Evolutionary conservation across 2,797 vertebrate genomes (phyloP), one percentile per base, ranked within the genome.

Genomic region (Cyclura pinguis): DNA sequence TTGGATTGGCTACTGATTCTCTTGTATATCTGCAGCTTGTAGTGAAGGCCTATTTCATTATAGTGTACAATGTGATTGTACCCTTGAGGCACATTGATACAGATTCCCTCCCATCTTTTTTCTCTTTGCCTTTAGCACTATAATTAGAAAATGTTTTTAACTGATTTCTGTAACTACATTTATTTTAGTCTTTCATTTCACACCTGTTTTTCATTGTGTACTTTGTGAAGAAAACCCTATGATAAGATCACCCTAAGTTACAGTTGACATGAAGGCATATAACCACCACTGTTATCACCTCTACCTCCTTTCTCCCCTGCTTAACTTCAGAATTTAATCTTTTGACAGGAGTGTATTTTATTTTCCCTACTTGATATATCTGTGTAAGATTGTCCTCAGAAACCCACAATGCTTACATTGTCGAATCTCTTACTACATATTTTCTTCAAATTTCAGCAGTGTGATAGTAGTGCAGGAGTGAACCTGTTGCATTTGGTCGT

Each of bases 341-440:
- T 82, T 76, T 20, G 55, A 84, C 78, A 90, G 13, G 85, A 42
- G 80, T 72, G 20, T 90, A 59, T 90, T 83, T 89, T 84, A 84
- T 64, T 86, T 90, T 27, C 18, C 84, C 55, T 86, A 8, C 42
- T 35, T 64, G 32, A 86, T 52, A 16, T 20, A 35, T 38, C 38
- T 35, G 22, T 27, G 32, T 73, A 80, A 59, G 85, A 62, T 35
- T 10, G 16, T 27, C 69, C 50, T 85, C n/a, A 50, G 7, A 32
- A 90, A 82, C 74, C 8, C 14, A 32, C 55, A 74, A 4, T 8
- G 29, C 20, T 82, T 90, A 22, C 24, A 62, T 72, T 73, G 38
- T 64, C 2, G 2, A 72, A 10, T 12, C 2, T 42, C n/a, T 80
- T 86, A 35, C 27, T 20, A 29, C 27, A 50, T 38, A 20, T 62